Conservation (phyloP, 53 echinoderm and acorn worm genomes). For the Arbacia lixula region DNA sequence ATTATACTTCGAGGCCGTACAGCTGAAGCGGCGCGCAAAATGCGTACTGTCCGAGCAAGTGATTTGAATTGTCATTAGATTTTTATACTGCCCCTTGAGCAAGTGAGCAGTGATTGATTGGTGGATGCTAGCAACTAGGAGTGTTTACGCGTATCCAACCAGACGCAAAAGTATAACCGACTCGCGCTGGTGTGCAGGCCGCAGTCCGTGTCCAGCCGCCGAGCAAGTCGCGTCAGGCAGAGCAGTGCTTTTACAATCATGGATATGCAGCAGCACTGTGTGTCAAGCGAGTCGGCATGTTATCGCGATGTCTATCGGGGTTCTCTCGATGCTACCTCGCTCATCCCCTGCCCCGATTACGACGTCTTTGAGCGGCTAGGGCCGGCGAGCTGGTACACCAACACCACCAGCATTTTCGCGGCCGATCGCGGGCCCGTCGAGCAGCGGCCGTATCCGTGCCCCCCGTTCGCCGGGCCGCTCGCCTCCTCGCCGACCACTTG, state of each 20-base stretch:
- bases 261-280: constrained; percentile 58
- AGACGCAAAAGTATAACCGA: constrained; percentile 66
- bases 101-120: constrained; percentile 99
- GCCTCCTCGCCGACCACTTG: constrained; percentile 41
- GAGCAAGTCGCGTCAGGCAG: constrained; percentile 34
- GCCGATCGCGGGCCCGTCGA: constrained; percentile 38
- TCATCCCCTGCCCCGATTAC: constrained; percentile 46
- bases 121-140: constrained; percentile 88
- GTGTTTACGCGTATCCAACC: constrained; percentile 98
- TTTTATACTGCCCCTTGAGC: constrained; percentile 91
- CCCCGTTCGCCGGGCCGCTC: not conserved
- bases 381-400: constrained; percentile 42
- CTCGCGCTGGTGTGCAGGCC: constrained; percentile 42
- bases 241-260: constrained; percentile 14
- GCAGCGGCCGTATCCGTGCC: constrained; percentile 31
- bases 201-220: constrained; percentile 50
- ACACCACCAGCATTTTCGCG: constrained; percentile 38
- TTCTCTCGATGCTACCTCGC: constrained; percentile 53
- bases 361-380: constrained; percentile 45
- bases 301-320: constrained; percentile 50
- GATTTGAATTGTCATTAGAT: constrained; percentile 99
- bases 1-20: constrained; percentile 24
- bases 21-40: constrained; percentile 43
- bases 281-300: constrained; percentile 29
- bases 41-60: constrained; percentile 77